Base-by-base conservation (phyloP, 2,113 vertebrate species). In the Zosterops borbonicus region DNA sequence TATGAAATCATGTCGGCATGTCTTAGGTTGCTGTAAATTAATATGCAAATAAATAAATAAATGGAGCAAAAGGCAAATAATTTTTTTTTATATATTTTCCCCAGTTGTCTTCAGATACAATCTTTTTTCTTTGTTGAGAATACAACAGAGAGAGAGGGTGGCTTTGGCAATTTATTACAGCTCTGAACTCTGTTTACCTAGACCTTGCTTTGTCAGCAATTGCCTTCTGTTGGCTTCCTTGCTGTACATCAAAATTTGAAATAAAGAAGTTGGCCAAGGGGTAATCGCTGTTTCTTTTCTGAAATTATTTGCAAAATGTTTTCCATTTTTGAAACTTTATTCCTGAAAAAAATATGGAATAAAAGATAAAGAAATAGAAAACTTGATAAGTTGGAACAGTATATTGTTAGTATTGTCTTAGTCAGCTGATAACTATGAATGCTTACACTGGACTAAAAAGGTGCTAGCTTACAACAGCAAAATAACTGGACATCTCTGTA, bases 1-100 rank as follows among this genome's bases (percentile, higher is more conserved):
- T n/a, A 1, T 28, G 10, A n/a, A 9, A 64, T 0, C 2, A 10
- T 23, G 6, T 41, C 4, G 52, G 4, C 15, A 13, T 12, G 19
- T 20, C 46, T 47, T 42, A 47, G 7, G 3, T 35, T 29, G 5
- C 17, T 52, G 12, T 15, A 53, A 83, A 80, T 21, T 21, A 39
- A 35, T 8, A 37, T 20, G 13, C 2, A 27, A 31, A 62, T 8
- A 44, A 27, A 50, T 2, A 28, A 31, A 25, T 14, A 13, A 41
- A 16, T 3, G 1, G 16, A 12, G 1, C 4, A 69, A 53, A 83
- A 58, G 9, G 2, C 3, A 31, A 5, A 23, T 44, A 63, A 24
- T 0, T 23, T 25, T 76, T 25, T 67, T 50, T 28, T 1, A n/a
- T 4, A 4, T 1, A 9, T 67, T 63, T 53, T 9, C 19, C n/a